Base-by-base conservation (phyloP, 2,797 vertebrate genomes). In the Eidolon dupreanum region DNA sequence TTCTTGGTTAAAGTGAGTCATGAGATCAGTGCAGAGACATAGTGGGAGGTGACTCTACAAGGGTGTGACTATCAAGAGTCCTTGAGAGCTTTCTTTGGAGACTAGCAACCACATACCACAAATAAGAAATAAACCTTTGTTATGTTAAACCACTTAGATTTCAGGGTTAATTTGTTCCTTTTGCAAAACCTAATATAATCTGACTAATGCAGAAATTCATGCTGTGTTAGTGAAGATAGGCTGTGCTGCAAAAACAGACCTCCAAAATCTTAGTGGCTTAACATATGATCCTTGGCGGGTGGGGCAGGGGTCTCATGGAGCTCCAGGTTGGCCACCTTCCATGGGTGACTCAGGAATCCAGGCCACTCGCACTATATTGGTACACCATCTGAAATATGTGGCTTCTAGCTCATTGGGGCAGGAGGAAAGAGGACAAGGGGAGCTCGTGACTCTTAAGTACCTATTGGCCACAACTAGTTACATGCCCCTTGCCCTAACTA, bases 111-210 rank as follows among this genome's bases (percentile, higher is more conserved):
- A 83, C 36, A 51, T 70, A 86, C 28, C n/a, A 43, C 28, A 79
- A 31, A 55, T 71, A 71, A 92, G 73, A 78, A 95, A 46, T 88
- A 92, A 91, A 81, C 51, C 38, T 71, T 87, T 79, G 51, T 92
- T 74, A 41, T 36, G 61, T 31, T 96, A 92, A 95, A 5, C 61
- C 55, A 84, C 10, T 49, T 93, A 79, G 59, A 92, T 96, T 95
- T 77, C 55, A 77, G 71, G 41, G 55, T 84, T 94, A 87, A 93
- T 94, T 93, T 94, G 63, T 97, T 93, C 57, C 70, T 33, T 94
- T 75, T 90, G 49, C 33, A 87, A 92, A 96, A 96, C 12, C 59
- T 94, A 85, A 15, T 24, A 57, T 73, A 95, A 75, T 90, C 51
- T 79, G 88, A 94, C 57, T 93, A 74, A 73, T 74, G n/a, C 55